Evolutionary conservation across 2,888 invertebrate species (phyloP).

Genomic region (Plusia festucae): DNA sequence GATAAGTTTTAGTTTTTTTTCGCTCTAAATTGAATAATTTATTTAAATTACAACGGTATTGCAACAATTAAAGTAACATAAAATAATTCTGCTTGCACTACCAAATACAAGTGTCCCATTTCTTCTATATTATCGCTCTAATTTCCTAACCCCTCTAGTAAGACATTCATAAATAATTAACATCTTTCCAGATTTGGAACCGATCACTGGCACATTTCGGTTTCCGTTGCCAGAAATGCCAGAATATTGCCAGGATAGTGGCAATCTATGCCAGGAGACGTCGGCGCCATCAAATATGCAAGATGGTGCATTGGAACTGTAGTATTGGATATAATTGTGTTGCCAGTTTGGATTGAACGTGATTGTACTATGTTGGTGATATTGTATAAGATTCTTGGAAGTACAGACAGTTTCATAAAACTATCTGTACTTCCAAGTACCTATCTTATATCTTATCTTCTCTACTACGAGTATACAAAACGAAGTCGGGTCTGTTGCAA

Average conservation of each 20-base stretch:
- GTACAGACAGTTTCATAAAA: no score
- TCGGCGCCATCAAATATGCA: constrained; percentile 1
- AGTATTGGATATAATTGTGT: background rate
- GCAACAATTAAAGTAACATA: no score
- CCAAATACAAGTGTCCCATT: background rate
- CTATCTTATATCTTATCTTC: no score
- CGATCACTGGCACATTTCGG: constrained; percentile 1
- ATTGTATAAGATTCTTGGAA: no score
- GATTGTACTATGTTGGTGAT: no score
- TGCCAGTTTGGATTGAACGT: background rate
- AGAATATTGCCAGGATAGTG: background rate
- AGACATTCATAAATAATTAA: constrained; percentile 1
- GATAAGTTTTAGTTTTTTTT: no score
- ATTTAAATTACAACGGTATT: no score
- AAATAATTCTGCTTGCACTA: no score
- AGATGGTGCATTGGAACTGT: background rate
- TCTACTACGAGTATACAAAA: no score
- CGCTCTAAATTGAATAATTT: no score
- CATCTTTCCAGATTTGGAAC: constrained; percentile 1
- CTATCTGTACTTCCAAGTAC: no score
- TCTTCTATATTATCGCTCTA: background rate
- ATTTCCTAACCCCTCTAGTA: background rate
- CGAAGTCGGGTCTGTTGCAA: no score
- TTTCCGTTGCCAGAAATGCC: background rate
- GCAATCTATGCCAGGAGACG: constrained; percentile 1